Evolutionary conservation across 2,113 vertebrate genomes (phyloP), one percentile per base, ranked within the genome.

Genomic region (Megatriorchis doriae): DNA sequence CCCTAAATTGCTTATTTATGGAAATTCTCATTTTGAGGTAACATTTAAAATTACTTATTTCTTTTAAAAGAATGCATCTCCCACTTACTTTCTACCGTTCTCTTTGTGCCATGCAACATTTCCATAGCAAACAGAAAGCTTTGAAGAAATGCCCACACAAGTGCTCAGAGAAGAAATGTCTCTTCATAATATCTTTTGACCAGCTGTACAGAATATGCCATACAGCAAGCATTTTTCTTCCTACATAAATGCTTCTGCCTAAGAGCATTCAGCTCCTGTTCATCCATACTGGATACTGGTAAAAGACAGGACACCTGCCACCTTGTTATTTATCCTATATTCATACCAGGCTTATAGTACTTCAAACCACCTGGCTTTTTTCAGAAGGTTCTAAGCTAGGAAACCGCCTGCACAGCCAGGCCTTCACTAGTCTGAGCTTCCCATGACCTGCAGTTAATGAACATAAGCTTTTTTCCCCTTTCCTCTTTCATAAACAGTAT

Each of bases 381-480:
- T 11, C 62, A 42, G 48, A 16, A 48, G 55, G 31, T 26, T 13
- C 2, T 23, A 21, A 32, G 26, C 45, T 3, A 10, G 38, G 70
- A 68, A 67, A 20, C 3, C 1, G 0, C 55, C 21, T 6, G 3
- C 23, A 5, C 13, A 53, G 59, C 50, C 47, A 38, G 27, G 10
- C 19, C 25, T 18, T 14, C 5, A 0, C 29, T 1, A 12, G 11
- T 3, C 45, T 31, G 43, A 61, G 62, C 61, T 55, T 40, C 68
- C 62, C 8, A 0, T 16, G 23, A 43, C 43, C 21, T 2, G 0
- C 43, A 25, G 23, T 21, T 59, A 22, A 26, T 4, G 7, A n/a
- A 8, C 25, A 40, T 40, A 20, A 13, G 6, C 22, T 13, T 22
- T 17, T 18, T 7, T 7, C 21, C 31, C 59, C 21, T 23, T 23